Conservation (phyloP, 2,113 vertebrate genomes). For the Platichthys flesus region DNA sequence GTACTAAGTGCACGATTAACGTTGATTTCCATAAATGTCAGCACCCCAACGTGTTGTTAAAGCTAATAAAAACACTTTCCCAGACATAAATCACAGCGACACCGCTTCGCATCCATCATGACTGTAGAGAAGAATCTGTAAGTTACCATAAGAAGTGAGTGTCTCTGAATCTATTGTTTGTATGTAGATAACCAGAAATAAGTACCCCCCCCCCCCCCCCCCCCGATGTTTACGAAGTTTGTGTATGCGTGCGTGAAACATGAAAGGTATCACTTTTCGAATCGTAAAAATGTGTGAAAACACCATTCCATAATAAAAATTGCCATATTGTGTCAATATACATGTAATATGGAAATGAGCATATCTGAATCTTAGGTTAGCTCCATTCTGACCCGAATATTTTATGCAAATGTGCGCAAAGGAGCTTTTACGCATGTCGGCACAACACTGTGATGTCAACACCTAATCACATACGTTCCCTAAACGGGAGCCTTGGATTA, state of each 20-base stretch:
- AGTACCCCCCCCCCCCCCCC: too few species aligned
- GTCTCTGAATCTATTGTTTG: not conserved
- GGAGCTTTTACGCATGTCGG: not conserved
- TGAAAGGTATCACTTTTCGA: not conserved
- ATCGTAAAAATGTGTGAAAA: not conserved
- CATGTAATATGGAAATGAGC: too few species aligned
- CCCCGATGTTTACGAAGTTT: too few species aligned
- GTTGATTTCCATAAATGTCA: slow-evolving; percentile 6
- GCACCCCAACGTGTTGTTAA: slow-evolving; percentile 5
- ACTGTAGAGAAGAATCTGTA: too few species aligned
- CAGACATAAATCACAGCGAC: slow-evolving; percentile 3
- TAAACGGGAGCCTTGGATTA: too few species aligned
- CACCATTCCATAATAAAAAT: not conserved
- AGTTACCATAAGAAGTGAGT: slow-evolving; percentile 5
- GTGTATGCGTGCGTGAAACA: not conserved
- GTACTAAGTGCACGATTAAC: not conserved
- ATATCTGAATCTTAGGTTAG: not conserved
- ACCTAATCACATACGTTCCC: not conserved
- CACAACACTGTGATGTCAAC: not conserved
- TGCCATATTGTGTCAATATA: not conserved
- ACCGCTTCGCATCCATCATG: not conserved
- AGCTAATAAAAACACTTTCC: slow-evolving; percentile 18
- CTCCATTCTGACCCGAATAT: not conserved
- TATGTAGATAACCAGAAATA: too few species aligned
- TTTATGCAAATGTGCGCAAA: not conserved